Evolutionary conservation across 2,797 vertebrate species (phyloP), one percentile per base, ranked within the genome.

Genomic region (Trematomus bernacchii): DNA sequence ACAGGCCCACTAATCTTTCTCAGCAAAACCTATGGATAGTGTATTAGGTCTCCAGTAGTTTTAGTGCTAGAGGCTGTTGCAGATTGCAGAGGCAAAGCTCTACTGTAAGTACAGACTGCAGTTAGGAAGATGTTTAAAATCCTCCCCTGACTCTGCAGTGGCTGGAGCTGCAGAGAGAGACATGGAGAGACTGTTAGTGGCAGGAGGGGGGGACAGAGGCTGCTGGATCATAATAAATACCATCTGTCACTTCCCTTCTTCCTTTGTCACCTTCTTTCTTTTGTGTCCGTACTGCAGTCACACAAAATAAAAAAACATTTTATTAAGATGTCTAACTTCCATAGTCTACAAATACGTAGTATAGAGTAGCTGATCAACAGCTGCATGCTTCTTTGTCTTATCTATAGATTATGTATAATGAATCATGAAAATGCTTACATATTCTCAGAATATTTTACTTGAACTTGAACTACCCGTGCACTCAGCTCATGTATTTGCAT

Each of bases 131-230:
- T 46, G n/a, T 47, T 67, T 65, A 3, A 68, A 73, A 58, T 65
- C 76, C 66, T 79, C 63, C 69, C 44, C 74, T 55, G 55, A 68
- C 77, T 71, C 69, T 77, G 79, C 81, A 73, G 82, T 48, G 19
- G 51, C 33, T 73, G n/a, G n/a, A 66, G 47, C 71, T 77, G 83
- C 63, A 80, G 73, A 21, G 75, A 74, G 68, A 75, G 62, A 68
- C 60, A 67, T 11, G 60, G 52, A 57, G 65, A 61, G 58, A 64
- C 58, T 79, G 62, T 30, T 40, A 55, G 59, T 57, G 43, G 19
- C 27, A 55, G n/a, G 58, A 69, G 48, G 37, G 40, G 3, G 46
- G 18, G 50, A 23, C 13, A 48, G 48, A 73, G 61, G 52, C 74
- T 53, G 27, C 21, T n/a, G 5, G 30, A 27, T 47, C 48, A 52